Evolutionary conservation across 1,140 invertebrate species (phyloP), one percentile per base, ranked within the genome.

Genomic region (Popillia japonica): DNA sequence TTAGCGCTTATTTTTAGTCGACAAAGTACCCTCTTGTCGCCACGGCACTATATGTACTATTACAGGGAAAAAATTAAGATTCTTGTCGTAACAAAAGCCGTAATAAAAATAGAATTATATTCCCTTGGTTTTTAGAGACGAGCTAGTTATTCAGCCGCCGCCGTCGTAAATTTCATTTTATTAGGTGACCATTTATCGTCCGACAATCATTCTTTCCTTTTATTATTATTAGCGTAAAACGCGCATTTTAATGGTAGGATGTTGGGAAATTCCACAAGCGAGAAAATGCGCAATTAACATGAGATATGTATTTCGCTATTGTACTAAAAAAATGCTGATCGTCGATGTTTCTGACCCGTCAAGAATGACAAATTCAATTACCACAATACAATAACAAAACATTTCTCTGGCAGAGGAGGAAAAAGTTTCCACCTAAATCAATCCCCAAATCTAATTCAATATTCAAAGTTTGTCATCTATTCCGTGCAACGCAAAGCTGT

Each of bases 51-150:
- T 44, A 14, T 14, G 17, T 17, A 17, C 48, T 55, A 55, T 55
- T 55, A 55, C 48, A 14, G 48, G 48, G 14, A 22, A 27, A 68
- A 68, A 68, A 68, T 68, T 68, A 68, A 68, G 22, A 68, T 68
- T 68, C 61, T 34, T 20, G 17, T 22, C 61, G 17, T 22, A 22
- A 68, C n/a, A 17, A 68, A 68, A 68, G 22, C 6, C 61, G 61
- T 20, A 68, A 68, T 68, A 68, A 68, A 68, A 68, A 68, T 68
- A 68, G 61, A 68, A 68, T 68, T 68, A 68, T 68, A 22, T 17
- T 17, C 48, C 17, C 48, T 68, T 68, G 61, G 22, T 27, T 14
- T 68, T 68, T 68, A 68, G 61, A 34, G 3, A 10, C 61, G 61
- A 22, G 17, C 17, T 7, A 17, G 61, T 34, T 23, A 34, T 34